Conservation (phyloP, 2,797 vertebrate genomes). For the Xiphophorus birchmanni region DNA sequence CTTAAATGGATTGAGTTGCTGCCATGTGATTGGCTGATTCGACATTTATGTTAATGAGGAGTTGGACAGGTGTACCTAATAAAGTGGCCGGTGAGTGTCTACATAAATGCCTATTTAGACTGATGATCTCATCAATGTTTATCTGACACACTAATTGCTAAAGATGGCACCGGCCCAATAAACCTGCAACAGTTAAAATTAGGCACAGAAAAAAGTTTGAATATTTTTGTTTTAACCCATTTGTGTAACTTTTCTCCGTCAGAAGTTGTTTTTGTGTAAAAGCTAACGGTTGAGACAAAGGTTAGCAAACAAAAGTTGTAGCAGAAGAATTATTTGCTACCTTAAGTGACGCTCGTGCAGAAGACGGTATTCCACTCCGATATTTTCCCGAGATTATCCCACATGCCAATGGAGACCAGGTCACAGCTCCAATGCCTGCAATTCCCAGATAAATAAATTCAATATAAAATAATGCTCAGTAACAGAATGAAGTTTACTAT, state of each 20-base stretch:
- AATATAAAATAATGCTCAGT: neutral
- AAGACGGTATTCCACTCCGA: conserved; percentile 92
- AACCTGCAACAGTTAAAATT: neutral
- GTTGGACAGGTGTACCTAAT: no score
- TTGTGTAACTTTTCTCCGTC: neutral
- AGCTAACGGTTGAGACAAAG: neutral
- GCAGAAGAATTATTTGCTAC: conserved; percentile 69
- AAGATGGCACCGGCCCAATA: neutral
- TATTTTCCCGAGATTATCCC: conserved; percentile 98
- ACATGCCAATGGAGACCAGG: conserved; percentile 96
- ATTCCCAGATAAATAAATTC: neutral
- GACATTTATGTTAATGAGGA: no score
- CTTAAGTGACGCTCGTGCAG: conserved; percentile 96
- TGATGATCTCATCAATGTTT: neutral
- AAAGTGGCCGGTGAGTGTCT: no score
- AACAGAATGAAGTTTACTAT: neutral
- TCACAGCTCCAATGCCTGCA: conserved; percentile 95
- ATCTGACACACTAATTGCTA: neutral
- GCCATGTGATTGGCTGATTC: no score
- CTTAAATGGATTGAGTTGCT: no score
- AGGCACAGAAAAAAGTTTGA: neutral
- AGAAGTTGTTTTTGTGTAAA: neutral
- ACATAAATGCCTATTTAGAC: neutral
- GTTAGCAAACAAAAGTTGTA: neutral
- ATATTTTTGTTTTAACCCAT: neutral